Conservation (phyloP, 2,113 vertebrate species). For the Mionectes macconnelli region DNA sequence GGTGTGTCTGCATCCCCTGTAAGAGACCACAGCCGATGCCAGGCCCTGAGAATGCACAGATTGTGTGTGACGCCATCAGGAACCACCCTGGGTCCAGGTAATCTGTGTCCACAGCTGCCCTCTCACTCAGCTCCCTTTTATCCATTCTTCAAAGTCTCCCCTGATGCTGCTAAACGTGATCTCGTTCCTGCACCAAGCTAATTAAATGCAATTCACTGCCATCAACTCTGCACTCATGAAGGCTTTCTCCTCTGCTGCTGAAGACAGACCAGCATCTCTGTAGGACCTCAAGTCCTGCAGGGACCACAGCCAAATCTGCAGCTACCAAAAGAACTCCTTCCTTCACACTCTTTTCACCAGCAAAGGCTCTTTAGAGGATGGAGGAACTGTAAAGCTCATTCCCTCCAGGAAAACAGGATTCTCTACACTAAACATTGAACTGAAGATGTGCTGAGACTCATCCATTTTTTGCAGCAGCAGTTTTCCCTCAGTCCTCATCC, state of each 20-base stretch:
- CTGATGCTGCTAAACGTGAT: not conserved
- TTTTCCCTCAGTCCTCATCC: not conserved
- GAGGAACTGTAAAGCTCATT: not conserved
- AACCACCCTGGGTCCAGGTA: not conserved
- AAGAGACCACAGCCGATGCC: not conserved
- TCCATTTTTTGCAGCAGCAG: not conserved
- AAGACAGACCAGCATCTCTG: not conserved
- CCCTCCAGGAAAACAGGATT: not conserved
- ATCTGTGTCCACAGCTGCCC: not conserved
- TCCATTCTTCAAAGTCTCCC: not conserved
- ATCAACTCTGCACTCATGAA: not conserved
- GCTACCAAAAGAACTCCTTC: not conserved
- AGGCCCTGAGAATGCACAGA: not conserved
- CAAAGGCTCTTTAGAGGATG: not conserved
- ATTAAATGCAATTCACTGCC: not conserved
- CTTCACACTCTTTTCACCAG: not conserved
- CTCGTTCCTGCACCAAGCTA: fast-evolving
- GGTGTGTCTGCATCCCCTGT: not conserved
- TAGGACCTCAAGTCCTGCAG: not conserved
- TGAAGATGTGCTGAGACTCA: not conserved
- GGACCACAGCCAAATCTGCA: not conserved
- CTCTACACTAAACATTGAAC: not conserved
- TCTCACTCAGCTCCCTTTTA: not conserved
- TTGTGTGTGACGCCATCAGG: not conserved
- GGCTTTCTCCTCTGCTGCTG: not conserved